Percentiles rank a stretch among this genome's conserved stretches.
Evolutionary conservation across 2,113 vertebrate genomes (phyloP).

Genomic region (Glaucidium brasilianum): DNA sequence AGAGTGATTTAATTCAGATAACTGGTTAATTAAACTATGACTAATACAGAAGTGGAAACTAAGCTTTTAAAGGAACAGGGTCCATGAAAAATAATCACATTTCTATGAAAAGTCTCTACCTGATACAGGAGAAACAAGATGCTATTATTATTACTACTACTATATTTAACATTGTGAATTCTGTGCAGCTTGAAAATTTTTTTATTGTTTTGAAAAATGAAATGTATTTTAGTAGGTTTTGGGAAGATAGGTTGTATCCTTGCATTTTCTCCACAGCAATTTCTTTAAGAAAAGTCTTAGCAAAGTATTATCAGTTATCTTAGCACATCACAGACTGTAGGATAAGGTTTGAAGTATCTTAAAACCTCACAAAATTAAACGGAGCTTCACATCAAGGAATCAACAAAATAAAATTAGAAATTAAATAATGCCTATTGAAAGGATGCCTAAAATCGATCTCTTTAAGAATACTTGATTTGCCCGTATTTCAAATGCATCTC

Average conservation of each 20-base stretch:
- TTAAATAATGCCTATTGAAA: neutral
- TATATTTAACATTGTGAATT: neutral
- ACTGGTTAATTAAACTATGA: constrained; percentile 43
- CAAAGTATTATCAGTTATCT: neutral
- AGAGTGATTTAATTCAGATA: neutral
- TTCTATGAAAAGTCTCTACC: neutral
- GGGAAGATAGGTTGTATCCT: neutral
- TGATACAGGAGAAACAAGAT: neutral
- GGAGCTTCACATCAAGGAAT: neutral
- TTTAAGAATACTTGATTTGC: neutral
- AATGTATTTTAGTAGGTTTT: neutral
- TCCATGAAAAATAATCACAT: neutral
- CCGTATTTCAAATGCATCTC: neutral
- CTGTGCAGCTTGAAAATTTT: neutral
- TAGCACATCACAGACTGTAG: neutral
- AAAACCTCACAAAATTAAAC: neutral
- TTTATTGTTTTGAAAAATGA: neutral
- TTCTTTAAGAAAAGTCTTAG: neutral
- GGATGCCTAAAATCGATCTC: neutral
- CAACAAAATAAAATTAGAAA: neutral
- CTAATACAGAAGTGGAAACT: neutral
- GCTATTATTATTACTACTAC: neutral
- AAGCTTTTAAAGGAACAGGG: neutral
- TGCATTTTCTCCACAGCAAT: neutral
- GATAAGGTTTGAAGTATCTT: neutral